Base-by-base conservation (phyloP, 37 sponge, comb jelly and placozoan genomes). In the Beroe forskalii region DNA sequence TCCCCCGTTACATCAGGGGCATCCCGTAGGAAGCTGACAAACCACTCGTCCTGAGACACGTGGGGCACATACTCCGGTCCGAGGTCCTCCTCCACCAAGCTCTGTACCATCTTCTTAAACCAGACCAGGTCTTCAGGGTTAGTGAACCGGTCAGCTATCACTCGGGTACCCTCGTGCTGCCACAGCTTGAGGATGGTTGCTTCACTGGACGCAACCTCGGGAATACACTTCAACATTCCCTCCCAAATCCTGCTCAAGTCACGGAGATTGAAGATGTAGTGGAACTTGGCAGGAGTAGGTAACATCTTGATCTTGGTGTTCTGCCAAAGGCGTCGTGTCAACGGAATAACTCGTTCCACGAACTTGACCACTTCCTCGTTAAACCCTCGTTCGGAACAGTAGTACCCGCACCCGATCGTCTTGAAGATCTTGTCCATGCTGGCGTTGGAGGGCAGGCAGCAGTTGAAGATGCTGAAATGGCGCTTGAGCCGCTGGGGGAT, bases 261-360 rank as follows among this genome's bases (percentile, higher is more conserved):
- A 25, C 91, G 75, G 28, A 91, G 91, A 76, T 91, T 91, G 40
- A 91, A 91, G 42, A 91, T 60, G 67, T 91, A 91, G 72, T 91
- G 91, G 42, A 91, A 91, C 61, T 91, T 91, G 72, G 76, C 76
- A 66, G 91, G 75, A 0, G 91, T 91, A 12, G 91, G 91, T 32
- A 91, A 28, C 75, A 91, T 69, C 72, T 67, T 91, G 32, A 38
- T 37, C 36, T 90, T 90, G 4, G 33, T 55, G 25, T 43, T 33
- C 36, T 67, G 75, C 76, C 91, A 69, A 2, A 67, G 40, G 1
- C 67, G 80, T 9, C 91, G 24, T 28, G 91, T 91, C 9, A 63
- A 41, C 33, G 67, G 64, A 4, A 90, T 40, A 3, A 90, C 41
- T 28, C 41, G 19, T 31, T 69, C 67, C n/a, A 67, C 76, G n/a